Conservation (phyloP, 2,113 vertebrate genomes). For the Nettapus auritus region DNA sequence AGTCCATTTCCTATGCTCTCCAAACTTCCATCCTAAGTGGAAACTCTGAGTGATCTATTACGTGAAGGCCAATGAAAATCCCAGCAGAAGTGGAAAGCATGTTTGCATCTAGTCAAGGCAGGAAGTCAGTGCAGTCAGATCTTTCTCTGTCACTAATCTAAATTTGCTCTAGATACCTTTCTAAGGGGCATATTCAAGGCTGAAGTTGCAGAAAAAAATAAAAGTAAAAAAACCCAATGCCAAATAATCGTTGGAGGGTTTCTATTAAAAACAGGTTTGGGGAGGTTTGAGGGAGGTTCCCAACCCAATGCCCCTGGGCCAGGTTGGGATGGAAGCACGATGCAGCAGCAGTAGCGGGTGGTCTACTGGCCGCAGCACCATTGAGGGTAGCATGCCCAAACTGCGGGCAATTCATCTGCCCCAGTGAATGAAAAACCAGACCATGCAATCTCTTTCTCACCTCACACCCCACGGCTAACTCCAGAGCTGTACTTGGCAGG, state of each 20-base stretch:
- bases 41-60: conserved; percentile 69
- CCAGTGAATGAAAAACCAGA: conserved; percentile 83
- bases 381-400: conserved; percentile 74
- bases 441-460: conserved; percentile 91
- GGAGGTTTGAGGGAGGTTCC: conserved; percentile 72
- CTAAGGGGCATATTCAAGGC: conserved; percentile 53
- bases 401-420: conserved; percentile 78
- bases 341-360: conserved; percentile 69
- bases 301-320: conserved; percentile 73
- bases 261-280: conserved; percentile 74
- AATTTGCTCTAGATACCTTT: conserved; percentile 56
- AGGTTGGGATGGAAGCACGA: conserved; percentile 58
- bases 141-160: conserved; percentile 76
- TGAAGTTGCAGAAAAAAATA: conserved; percentile 59
- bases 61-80: conserved; percentile 70
- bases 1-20: conserved; percentile 63
- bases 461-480: conserved; percentile 90
- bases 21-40: conserved; percentile 55
- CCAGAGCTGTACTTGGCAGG: conserved; percentile 89
- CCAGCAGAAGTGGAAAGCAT: conserved; percentile 77
- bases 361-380: conserved; percentile 69
- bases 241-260: conserved; percentile 61
- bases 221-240: background rate
- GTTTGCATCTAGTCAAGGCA: conserved; percentile 53
- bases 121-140: conserved; percentile 62